Base-by-base conservation (phyloP, 2,888 invertebrate species). In the Athalia circularis region DNA sequence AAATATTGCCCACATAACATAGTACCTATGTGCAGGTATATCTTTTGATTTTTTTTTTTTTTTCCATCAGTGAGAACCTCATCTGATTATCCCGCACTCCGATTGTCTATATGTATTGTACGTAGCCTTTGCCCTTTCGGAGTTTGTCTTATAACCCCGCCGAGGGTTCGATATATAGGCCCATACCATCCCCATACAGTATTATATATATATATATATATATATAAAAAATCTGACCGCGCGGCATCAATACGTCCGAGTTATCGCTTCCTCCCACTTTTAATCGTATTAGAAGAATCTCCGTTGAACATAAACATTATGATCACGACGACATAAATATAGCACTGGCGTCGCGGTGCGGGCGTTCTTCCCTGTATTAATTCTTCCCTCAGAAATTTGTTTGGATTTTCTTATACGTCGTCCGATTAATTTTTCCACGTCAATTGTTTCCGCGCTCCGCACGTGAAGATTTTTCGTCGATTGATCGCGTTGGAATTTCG, bases 311-410 rank as follows among this genome's bases (percentile, higher is more conserved):
- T 85, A 85, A 87, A 85, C 86, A 85, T 86, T 86, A 85, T 86
- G 87, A 86, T 86, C 82, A 82, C 79, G 82, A 80, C 85, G 84
- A 84, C 84, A 84, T 84, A 84, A 84, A 84, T 84, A 83, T 80
- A 79, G 81, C 83, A 83, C 81, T 80, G 84, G 84, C 83, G 84
- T 61, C 64, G 79, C 78, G 29, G 65, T 72, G 75, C n/a, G n/a
- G n/a, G 62, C 65, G 75, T 54, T 15, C 64, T 47, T 52, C 13
- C n/a, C 50, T 15, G 45, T 57, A 15, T 61, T n/a, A n/a, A n/a
- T 61, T 15, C 45, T 50, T 61, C 15, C 62, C 62, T 62, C 5
- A 48, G 48, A 68, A 13, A 8, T 59, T 70, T 70, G 54, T n/a
- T 11, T 61, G 59, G 50, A 29, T 15, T 59, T 29, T 29, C 29